Evolutionary conservation across 1,140 invertebrate species (phyloP), one percentile per base, ranked within the genome.

Genomic region (Drosophila nebulosa): DNA sequence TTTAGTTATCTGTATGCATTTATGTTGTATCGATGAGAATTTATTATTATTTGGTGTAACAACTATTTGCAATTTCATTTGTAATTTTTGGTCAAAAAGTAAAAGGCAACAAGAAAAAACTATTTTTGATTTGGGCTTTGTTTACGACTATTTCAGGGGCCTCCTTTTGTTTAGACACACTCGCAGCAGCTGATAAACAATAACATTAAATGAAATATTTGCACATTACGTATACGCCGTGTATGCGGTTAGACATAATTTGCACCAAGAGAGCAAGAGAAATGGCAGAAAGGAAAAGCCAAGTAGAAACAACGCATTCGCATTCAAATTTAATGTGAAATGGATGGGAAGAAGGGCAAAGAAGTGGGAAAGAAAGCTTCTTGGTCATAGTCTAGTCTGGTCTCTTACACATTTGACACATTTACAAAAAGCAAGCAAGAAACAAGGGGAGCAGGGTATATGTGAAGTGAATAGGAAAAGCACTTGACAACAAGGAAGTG

Each of bases 81-180:
- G n/a, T n/a, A 12, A 32, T 32, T 32, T 32, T 32, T 12, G 30
- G 2, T 24, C 30, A 3, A 32, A 12, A 32, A 32, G 10, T 4
- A 32, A 10, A n/a, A 9, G 10, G 10, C 24, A 2, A 32, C 3
- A 32, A 12, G 2, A 32, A 32, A 32, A 32, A 32, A 12, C 1
- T 12, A 32, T 3, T 26, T 27, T 53, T 24, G 21, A n/a, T 53
- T 7, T 59, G 57, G 1, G n/a, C 4, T 65, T 73, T 73, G 69
- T 73, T 73, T 73, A 73, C 39, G 69, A 59, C 18, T 39, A 18
- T 3, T 56, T 10, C 30, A 10, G 39, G 18, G 16, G 27, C 35
- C 3, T 32, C 26, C 52, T 27, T 73, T 73, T 73, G 69, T 73
- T 73, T 73, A 73, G 69, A 73, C 69, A 73, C 70, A 73, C 70